Evolutionary conservation across 2,797 vertebrate genomes (phyloP).

Genomic region (Thamnophis elegans): DNA sequence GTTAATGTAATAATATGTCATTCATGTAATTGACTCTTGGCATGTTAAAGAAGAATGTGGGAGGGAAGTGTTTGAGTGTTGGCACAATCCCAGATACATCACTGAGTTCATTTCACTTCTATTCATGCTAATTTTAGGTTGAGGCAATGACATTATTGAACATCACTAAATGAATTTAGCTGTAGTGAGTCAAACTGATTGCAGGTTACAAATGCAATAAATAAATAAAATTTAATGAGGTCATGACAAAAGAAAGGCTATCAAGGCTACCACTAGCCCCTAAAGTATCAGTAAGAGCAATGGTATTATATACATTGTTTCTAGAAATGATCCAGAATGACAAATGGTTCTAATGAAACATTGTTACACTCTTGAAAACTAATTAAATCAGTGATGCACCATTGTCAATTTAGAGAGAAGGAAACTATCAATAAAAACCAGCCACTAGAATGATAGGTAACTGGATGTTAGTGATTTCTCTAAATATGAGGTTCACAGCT

Average conservation of each 20-base stretch:
- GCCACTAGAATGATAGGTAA: not conserved
- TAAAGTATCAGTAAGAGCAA: not conserved
- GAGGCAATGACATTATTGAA: not conserved
- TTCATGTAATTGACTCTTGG: not conserved
- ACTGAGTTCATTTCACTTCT: not conserved
- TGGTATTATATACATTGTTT: not conserved
- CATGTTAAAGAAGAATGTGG: not conserved
- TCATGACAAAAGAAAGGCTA: not conserved
- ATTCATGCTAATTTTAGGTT: not conserved
- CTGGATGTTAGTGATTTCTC: not conserved
- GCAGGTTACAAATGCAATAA: not conserved
- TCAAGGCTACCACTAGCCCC: not conserved
- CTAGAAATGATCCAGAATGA: not conserved
- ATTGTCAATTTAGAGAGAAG: not conserved
- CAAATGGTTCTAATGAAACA: not conserved
- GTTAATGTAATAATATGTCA: not conserved
- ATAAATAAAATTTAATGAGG: not conserved
- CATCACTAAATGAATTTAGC: not conserved
- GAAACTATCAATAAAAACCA: not conserved
- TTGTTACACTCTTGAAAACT: not conserved
- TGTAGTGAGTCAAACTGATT: not conserved
- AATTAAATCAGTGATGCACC: not conserved
- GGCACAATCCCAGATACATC: not conserved
- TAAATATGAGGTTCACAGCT: not conserved
- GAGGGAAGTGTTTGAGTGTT: not conserved